phyloP scores from a whole-genome alignment of 1,140 invertebrate genomes.

The Archivesica marissinica region DNA sequence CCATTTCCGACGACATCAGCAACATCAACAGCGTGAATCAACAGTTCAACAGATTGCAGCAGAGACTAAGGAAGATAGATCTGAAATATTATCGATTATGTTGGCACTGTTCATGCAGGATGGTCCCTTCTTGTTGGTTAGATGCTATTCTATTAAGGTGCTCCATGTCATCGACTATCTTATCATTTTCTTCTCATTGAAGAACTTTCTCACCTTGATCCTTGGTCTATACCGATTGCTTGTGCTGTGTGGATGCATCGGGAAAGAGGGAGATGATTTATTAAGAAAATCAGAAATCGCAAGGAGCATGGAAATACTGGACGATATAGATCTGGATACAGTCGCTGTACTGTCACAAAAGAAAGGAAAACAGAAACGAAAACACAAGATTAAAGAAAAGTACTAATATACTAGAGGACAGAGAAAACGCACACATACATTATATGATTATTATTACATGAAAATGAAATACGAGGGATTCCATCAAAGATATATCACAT shows the following conservation, averaged over 20 bases:
- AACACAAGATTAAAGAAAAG: neutral
- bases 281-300: constrained; percentile 49
- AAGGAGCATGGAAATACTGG: constrained; percentile 29
- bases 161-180: constrained; percentile 28
- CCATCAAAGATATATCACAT: too few relatives aligned
- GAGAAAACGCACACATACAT: too few relatives aligned
- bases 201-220: constrained; percentile 50
- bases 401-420: neutral
- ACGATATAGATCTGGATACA: neutral
- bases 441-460: too few relatives aligned
- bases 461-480: too few relatives aligned
- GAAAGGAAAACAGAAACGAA: constrained; percentile 5
- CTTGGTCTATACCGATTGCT: constrained; percentile 37
- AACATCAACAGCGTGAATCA: neutral
- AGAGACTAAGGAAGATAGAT: constrained; percentile 8
- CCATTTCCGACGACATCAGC: neutral
- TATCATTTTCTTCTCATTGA: constrained; percentile 49
- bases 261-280: constrained; percentile 43
- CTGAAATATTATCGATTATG: constrained; percentile 42
- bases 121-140: constrained; percentile 40
- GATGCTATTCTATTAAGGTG: neutral
- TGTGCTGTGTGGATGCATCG: constrained; percentile 40
- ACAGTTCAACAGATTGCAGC: neutral
- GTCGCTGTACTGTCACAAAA: neutral
- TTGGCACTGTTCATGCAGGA: constrained; percentile 62